Base-by-base conservation (phyloP, 2,797 vertebrate species). In the Telmatherina bonti region DNA sequence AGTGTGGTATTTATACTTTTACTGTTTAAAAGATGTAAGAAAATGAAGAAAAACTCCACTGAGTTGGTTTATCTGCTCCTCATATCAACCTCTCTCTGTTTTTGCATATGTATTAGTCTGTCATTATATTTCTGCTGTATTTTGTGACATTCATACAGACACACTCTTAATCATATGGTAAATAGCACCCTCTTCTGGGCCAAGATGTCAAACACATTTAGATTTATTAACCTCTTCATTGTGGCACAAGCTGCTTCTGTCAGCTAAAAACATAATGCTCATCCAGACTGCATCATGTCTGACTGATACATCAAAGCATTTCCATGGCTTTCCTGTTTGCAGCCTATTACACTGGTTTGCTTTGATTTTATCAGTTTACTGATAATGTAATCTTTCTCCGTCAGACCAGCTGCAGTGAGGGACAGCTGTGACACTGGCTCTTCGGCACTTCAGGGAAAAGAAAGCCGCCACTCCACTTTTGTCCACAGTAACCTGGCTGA, bases 351-450 rank as follows among this genome's bases (percentile, higher is more conserved):
- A 54, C 27, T 24, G 78, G 53, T 76, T 77, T 22, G 84, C 60
- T 43, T 43, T 43, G 41, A 43, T 20, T 43, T 5, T 1, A 20
- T 35, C 6, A 27, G 80, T 81, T 68, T 53, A 65, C 41, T 68
- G 59, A 12, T 26, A 31, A 24, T 11, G 55, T 6, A 30, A 35
- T 55, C 43, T 26, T 22, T 47, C 26, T 67, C 24, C 35, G 22
- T 88, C 81, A 91, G 77, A 86, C 68, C 85, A 92, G 83, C 51
- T 88, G 78, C 69, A 92, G 79, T 0, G 88, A 70, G 36, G 92
- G 91, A 70, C 93, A 95, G 88, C 91, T 93, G 70, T 76, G 87
- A 70, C 74, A 69, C 58, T 59, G 74, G 58, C 55, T 83, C 63
- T 51, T 73, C 29, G 4, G 55, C 36, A 33, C 56, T 27, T 74